Base-by-base conservation (phyloP, 2,797 vertebrate genomes). In the Sandelia bainsii region DNA sequence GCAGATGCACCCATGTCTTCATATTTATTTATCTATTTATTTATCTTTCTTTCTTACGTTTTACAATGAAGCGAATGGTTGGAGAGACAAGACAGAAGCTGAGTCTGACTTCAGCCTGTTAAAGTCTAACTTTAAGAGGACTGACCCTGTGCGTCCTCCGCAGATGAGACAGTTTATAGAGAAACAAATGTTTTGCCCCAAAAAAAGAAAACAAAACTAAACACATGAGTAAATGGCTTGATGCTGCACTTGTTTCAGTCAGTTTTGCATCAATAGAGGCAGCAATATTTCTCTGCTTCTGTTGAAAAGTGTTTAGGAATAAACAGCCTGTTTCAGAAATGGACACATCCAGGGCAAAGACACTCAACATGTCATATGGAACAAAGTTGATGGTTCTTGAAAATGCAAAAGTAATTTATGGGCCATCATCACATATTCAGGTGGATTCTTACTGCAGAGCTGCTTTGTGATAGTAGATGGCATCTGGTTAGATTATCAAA, bases 1-100 rank as follows among this genome's bases (percentile, higher is more conserved):
- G 16, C 14, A 16, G 58, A 27, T 27, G 32, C 11, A 16, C 49
- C 20, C 46, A 59, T 2, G 52, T 51, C 67, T 71, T 59, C 29
- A 11, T 67, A 39, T 68, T 68, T 68, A 78, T 63, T 62, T 34
- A 62, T 52, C 1, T 72, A 66, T 70, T 76, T 64, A 64, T 69
- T 57, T 52, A 27, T 20, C 19, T 32, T 1, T 44, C 22, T 32
- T 1, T 42, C 13, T 29, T 6, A 6, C n/a, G 11, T 62, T 53
- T 37, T 16, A 23, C 27, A 23, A 8, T 2, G 0, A 12, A 27
- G 27, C 5, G 14, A 10, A n/a, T 12, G 8, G 6, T 2, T 19
- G 20, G 53, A 40, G 6, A 20, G 12, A n/a, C 37, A 7, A 1
- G 37, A 17, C 25, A 9, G 27, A 8, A 5, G 51, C 14, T 5